Evolutionary conservation across 1,140 invertebrate genomes (phyloP).

Genomic region (Druon quercuslanigerum): DNA sequence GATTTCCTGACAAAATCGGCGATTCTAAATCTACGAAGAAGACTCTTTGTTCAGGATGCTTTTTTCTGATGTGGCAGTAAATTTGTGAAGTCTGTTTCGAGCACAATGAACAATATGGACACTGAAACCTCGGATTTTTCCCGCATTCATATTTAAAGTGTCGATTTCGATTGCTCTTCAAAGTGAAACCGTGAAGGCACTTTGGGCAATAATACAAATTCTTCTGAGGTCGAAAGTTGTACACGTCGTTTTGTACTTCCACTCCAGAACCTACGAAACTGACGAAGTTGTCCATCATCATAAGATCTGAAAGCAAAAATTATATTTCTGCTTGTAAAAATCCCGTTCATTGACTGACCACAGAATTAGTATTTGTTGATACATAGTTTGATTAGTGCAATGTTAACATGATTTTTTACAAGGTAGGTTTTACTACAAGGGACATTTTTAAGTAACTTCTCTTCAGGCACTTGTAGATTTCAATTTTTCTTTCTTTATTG

Average conservation of each 20-base stretch:
- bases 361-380: conserved; percentile 39
- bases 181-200: conserved; percentile 71
- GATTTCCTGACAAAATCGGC: neutral
- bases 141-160: conserved; percentile 84
- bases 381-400: neutral
- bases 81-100: conserved; percentile 89
- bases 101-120: conserved; percentile 76
- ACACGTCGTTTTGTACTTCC: neutral
- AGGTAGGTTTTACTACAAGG: too few relatives aligned
- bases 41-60: conserved; percentile 60
- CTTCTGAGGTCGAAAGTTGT: conserved; percentile 72
- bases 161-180: conserved; percentile 74
- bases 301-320: conserved; percentile 34
- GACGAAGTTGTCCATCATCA: conserved; percentile 35
- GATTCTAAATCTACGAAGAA: conserved; percentile 56
- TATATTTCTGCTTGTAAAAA: conserved; percentile 17
- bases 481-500: too few relatives aligned
- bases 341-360: neutral
- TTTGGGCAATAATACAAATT: conserved; percentile 73
- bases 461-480: too few relatives aligned
- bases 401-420: too few relatives aligned
- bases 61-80: conserved; percentile 80
- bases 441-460: too few relatives aligned
- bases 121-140: conserved; percentile 81
- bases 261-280: neutral